Conservation (phyloP, 2,797 vertebrate genomes). For the Gastrophryne carolinensis region DNA sequence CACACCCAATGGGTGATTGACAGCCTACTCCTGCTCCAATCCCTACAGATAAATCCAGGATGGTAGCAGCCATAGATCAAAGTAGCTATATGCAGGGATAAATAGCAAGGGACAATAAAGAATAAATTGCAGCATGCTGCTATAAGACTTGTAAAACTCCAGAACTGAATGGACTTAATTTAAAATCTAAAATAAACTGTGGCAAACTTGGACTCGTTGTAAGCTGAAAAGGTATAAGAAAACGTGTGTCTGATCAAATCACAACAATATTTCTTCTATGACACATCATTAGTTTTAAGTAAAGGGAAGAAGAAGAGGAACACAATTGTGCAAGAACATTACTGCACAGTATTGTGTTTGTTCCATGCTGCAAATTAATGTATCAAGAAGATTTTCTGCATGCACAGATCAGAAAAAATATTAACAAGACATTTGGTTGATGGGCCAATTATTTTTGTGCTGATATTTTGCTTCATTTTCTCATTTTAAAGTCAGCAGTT, state of each 20-base stretch:
- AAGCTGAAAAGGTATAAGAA: background rate
- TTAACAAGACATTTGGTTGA: background rate
- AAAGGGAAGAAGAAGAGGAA: background rate
- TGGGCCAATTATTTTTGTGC: constrained; percentile 35
- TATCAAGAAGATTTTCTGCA: constrained; percentile 12
- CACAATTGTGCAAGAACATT: background rate
- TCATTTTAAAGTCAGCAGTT: too few relatives aligned
- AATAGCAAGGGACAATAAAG: too few relatives aligned
- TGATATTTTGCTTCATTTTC: background rate
- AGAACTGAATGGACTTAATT: too few relatives aligned
- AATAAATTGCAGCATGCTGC: too few relatives aligned
- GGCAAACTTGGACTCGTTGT: too few relatives aligned
- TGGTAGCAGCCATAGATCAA: too few relatives aligned
- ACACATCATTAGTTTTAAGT: background rate
- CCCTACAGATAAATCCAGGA: too few relatives aligned
- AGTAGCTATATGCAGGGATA: too few relatives aligned
- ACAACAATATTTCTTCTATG: background rate
- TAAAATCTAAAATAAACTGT: too few relatives aligned
- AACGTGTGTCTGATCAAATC: background rate
- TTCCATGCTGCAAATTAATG: background rate
- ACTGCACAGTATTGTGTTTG: background rate
- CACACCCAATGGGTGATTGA: too few relatives aligned
- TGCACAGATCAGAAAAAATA: constrained; percentile 16
- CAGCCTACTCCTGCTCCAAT: too few relatives aligned
- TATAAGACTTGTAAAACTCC: too few relatives aligned